These are phyloP conservation scores for Chrysemys picta DNA, from an alignment of 2,113 vertebrate genomes.

Conservation along the genomic window DNA sequence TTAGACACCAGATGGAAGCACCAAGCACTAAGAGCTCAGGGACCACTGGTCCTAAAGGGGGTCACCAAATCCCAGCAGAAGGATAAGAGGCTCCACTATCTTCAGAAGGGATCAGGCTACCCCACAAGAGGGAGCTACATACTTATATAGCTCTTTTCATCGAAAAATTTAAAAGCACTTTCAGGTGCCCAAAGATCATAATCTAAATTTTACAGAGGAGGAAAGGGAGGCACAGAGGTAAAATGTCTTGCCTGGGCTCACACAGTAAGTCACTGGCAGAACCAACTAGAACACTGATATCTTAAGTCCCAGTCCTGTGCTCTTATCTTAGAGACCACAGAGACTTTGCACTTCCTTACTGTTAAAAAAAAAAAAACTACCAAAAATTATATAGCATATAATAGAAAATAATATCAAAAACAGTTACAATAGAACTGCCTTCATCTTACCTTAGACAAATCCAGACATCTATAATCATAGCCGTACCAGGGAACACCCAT, in stretches of 20 bases:
- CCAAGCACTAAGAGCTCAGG: neutral
- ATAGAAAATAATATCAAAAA: neutral
- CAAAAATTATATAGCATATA: neutral
- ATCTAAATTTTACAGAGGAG: neutral
- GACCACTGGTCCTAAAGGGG: neutral
- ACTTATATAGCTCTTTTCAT: neutral
- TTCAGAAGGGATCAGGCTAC: neutral
- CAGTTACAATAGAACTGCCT: neutral
- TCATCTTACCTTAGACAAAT: conserved; percentile 84
- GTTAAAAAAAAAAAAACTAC: neutral
- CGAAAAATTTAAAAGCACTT: neutral
- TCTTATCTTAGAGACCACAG: neutral
- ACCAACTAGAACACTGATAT: neutral
- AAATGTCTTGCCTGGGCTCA: neutral
- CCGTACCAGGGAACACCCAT: conserved; percentile 99
- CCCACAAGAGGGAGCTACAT: neutral
- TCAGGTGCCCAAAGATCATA: neutral
- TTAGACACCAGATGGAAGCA: neutral
- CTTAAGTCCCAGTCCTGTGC: neutral
- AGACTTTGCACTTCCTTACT: neutral
- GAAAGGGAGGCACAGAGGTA: neutral
- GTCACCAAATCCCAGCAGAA: neutral
- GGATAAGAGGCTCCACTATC: neutral
- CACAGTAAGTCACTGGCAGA: neutral
- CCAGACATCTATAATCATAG: conserved; percentile 92